Evolutionary conservation across 1,140 invertebrate genomes (phyloP), one percentile per base, ranked within the genome.

Genomic region (Diachasma alloeum): DNA sequence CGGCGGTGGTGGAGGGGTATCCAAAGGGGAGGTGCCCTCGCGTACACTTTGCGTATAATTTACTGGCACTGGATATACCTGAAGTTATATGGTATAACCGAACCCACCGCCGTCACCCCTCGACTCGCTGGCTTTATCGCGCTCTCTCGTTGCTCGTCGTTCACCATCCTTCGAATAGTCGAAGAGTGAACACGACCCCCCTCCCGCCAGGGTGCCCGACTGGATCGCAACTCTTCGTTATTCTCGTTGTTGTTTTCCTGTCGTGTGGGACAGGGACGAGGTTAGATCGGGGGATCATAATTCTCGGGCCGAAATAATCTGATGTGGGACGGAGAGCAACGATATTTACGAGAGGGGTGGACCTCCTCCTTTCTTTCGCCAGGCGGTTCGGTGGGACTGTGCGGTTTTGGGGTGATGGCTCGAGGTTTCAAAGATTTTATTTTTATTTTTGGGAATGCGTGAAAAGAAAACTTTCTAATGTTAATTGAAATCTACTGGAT

Each of bases 1-100:
- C 85, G 78, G 59, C 73, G 75, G 78, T 17, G 37, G 53, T 37
- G 44, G 72, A 63, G 59, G 46, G 68, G 66, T 68, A 68, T 74
- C 72, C 70, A 44, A 67, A 76, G 72, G 81, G 81, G 80, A 81
- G 83, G 84, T 82, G 82, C 86, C 83, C 85, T 85, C 86, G 83
- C 86, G 88, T 89, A 89, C 88, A 89, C 86, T 89, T 90, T 90
- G 87, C 87, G 86, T 90, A 90, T 88, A 90, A 90, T 90, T 90
- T 89, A 90, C 87, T 89, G 85, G 87, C 87, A 86, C 85, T 85
- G 83, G 83, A 88, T 89, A 89, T 89, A 88, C 86, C 88, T 88
- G 84, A 86, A 89, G 87, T 88, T 68, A 68, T 87, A 87, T 88
- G 84, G 87, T 87, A 68, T 68, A 68, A 87, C 86, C 82, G 82